Percentiles rank a stretch among this genome's conserved stretches.
Conservation (phyloP, 2,113 vertebrate genomes). For the Motacilla alba region DNA sequence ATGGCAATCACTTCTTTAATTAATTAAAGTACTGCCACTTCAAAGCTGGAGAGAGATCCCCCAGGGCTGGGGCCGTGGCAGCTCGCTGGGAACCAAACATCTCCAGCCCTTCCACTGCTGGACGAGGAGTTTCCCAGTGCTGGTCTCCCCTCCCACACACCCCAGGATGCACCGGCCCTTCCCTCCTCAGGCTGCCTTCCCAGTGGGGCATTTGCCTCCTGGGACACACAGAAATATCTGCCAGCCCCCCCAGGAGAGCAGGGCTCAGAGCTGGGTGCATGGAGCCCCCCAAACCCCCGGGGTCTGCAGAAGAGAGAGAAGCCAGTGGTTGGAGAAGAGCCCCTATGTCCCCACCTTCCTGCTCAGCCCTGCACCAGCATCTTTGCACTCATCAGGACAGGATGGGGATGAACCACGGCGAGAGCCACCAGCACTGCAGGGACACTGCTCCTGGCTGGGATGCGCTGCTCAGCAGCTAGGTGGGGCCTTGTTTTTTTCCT, state of each 20-base stretch:
- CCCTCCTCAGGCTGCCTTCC: rapidly evolving
- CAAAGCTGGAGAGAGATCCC: not conserved
- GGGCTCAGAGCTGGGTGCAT: not conserved
- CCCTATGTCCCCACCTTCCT: not conserved
- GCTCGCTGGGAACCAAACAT: not conserved
- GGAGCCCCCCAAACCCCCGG: rapidly evolving
- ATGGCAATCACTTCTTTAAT: not conserved
- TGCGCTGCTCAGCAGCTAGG: rapidly evolving
- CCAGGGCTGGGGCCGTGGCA: not conserved
- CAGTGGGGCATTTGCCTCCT: rapidly evolving
- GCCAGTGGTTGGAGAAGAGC: rapidly evolving
- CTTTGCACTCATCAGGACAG: rapidly evolving
- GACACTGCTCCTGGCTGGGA: not conserved
- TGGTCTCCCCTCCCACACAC: not conserved
- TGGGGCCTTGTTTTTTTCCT: not conserved
- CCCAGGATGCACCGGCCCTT: not conserved
- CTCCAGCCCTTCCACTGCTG: not conserved
- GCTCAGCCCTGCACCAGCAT: not conserved
- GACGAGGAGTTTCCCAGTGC: rapidly evolving
- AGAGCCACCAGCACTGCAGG: rapidly evolving
- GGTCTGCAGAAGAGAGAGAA: not conserved
- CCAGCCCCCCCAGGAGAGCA: rapidly evolving
- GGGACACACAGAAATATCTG: not conserved
- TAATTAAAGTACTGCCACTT: not conserved
- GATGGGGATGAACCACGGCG: rapidly evolving